Evolutionary conservation across 1,140 invertebrate species (phyloP), one percentile per base, ranked within the genome.

Genomic region (Rhizoglyphus robini): DNA sequence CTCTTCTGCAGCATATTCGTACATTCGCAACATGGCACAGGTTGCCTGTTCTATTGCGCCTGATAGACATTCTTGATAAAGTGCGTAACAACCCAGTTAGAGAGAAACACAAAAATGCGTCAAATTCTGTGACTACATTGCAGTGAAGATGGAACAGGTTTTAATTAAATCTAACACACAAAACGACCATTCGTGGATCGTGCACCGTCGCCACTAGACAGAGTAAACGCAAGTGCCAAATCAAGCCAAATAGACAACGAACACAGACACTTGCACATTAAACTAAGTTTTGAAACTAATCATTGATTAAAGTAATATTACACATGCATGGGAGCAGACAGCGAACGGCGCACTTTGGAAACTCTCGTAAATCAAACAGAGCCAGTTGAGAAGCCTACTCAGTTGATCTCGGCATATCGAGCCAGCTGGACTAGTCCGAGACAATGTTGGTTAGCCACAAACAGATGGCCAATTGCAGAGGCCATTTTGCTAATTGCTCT

Each of bases 331-430:
- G n/a, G n/a, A 11, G 36, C 36, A 41, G 36, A 18, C 36, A 18
- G 36, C 36, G 36, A 18, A 11, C 8, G 36, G 8, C 8, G 36
- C 18, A 18, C 8, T 41, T 8, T 41, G 36, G 18, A 18, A 8
- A 41, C 36, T 41, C 36, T 54, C 51, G 51, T 54, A 54, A 54
- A 54, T 54, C 51, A 54, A 54, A 54, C 51, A 54, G 23, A n/a
- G n/a, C n/a, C n/a, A n/a, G n/a, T n/a, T n/a, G n/a, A n/a, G n/a
- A n/a, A n/a, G n/a, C n/a, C n/a, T n/a, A n/a, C n/a, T n/a, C n/a
- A n/a, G n/a, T n/a, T n/a, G n/a, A 23, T 8, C 8, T 54, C 51
- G 51, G 51, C 51, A 32, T 27, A 54, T 8, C 15, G 51, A 54
- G 23, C 8, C 8, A 27, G n/a, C n/a, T n/a, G n/a, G n/a, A n/a